Base-by-base conservation (phyloP, 2,888 invertebrate species). In the Horisme vitalbata region DNA sequence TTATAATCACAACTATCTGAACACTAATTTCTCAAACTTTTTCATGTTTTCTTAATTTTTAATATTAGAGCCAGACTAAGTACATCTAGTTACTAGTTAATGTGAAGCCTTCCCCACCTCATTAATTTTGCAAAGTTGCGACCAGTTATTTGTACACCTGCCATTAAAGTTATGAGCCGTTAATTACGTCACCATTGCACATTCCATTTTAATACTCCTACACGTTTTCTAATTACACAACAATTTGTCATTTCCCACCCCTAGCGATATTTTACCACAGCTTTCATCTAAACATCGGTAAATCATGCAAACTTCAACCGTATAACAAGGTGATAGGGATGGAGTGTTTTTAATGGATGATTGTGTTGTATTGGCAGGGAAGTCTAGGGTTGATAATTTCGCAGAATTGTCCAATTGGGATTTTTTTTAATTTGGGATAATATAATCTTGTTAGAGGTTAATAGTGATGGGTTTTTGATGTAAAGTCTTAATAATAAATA, bases 211-310 rank as follows among this genome's bases (percentile, higher is more conserved):
- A 55, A 56, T 57, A 50, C 55, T 50, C 44, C 44, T 55, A 57
- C 57, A 55, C 50, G 50, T 48, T 57, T 55, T 52, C 49, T 55
- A 58, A 57, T 58, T 58, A 55, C 46, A 41, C 41, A 49, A 52
- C 57, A 52, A 54, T 58, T 57, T 60, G 57, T 60, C 59, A 60
- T 54, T 50, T 45, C 24, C 38, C 52, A 45, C 59, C 59, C 52
- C 47, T 41, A 44, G 39, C 39, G 24, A 37, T n/a, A n/a, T n/a
- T n/a, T n/a, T n/a, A 30, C 26, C 21, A 35, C 26, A 39, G 26
- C 37, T 36, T 49, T 31, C 44, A 43, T 20, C 30, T 10, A 12
- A 11, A 31, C 31, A 18, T 9, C 27, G 5, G 21, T 30, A 33
- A 21, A 8, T 26, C 8, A 23, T 6, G 11, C 27, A 7, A 52